Evolutionary conservation across 2,113 vertebrate species (phyloP).

Genomic region (Regulus satrapa): DNA sequence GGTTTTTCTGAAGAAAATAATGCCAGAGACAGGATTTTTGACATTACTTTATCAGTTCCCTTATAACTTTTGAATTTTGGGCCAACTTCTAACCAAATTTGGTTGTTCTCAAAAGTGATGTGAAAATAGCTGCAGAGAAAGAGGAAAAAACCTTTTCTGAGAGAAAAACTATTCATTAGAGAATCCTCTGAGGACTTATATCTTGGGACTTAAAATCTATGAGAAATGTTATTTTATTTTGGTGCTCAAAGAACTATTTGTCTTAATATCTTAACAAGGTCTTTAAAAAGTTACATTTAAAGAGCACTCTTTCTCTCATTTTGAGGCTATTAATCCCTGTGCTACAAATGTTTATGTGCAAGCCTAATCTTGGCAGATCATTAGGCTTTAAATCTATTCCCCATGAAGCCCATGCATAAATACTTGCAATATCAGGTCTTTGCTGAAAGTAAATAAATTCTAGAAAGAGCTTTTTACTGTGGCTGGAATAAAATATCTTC

Average conservation of each 20-base stretch:
- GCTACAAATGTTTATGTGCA: slow-evolving; percentile 1
- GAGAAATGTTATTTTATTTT: not conserved
- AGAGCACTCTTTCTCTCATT: not conserved
- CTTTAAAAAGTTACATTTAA: not conserved
- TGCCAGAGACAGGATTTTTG: not conserved
- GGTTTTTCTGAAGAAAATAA: not conserved
- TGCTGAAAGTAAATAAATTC: not conserved
- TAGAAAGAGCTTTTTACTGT: not conserved
- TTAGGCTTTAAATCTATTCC: not conserved
- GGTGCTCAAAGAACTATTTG: not conserved
- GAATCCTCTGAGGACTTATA: not conserved
- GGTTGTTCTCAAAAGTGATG: not conserved
- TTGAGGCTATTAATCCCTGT: not conserved
- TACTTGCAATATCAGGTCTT: not conserved
- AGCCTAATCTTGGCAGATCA: not conserved
- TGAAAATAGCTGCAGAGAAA: not conserved
- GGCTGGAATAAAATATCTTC: not conserved
- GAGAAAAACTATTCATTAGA: not conserved
- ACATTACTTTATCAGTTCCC: not conserved
- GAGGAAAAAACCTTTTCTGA: not conserved
- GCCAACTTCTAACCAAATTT: not conserved
- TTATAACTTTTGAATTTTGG: not conserved
- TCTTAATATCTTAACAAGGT: not conserved
- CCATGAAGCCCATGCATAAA: not conserved
- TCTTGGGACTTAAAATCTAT: not conserved